Base-by-base conservation (phyloP, 2,888 invertebrate species). In the Brachylomia viminalis region DNA sequence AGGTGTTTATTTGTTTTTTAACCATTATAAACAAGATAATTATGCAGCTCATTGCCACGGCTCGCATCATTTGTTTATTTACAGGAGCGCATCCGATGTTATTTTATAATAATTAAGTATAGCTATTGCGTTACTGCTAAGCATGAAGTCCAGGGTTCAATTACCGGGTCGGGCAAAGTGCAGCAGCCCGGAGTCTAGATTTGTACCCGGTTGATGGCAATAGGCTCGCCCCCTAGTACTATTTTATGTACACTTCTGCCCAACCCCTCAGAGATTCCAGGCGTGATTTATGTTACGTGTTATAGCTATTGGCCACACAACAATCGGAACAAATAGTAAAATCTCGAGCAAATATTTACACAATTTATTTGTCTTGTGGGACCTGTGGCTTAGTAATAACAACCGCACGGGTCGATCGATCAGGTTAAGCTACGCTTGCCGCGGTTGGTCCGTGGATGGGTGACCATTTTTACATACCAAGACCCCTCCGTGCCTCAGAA, bases 1-100 rank as follows among this genome's bases (percentile, higher is more conserved):
- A 6, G 8, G 1, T 68, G 56, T 83, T 70, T 80, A 58, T 52
- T 45, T 77, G 11, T 73, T 62, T 67, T 59, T 68, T 33, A 0
- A 33, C 33, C 11, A 23, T n/a, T 2, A 5, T 15, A 56, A 20
- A 45, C 45, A 72, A 45, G 20, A 54, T 27, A 33, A 27, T 10
- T 61, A 62, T 52, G 30, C n/a, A 38, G 30, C 2, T 52, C 20
- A 78, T 82, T 78, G 79, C 71, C 20, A 8, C 20, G 20, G 23
- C 7, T 64, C 10, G 38, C 30, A 45, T 77, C 42, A 52, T 45
- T 27, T 6, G 7, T 67, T 68, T 69, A 56, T 69, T 75, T 59
- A 54, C 38, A 65, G 38, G 47, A 38, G 27, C 20, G 38, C n/a
- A 23, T 52, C 30, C 23, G 15, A 61, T 66, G 65, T 15, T 8